phyloP scores from a whole-genome alignment of 2,888 invertebrate species.

The Taenaris catops region DNA sequence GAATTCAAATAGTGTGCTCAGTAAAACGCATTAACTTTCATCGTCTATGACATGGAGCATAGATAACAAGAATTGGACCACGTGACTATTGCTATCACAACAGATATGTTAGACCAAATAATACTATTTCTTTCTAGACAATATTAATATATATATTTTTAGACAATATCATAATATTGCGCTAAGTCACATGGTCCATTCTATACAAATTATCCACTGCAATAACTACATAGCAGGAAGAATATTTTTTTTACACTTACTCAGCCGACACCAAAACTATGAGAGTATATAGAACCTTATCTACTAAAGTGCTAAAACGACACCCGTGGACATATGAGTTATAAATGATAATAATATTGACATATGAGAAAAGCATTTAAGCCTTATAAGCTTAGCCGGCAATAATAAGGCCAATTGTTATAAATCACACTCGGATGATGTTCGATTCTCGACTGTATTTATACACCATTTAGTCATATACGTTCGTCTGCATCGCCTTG shows the following conservation, averaged over 20 bases:
- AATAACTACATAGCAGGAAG: constrained; percentile 5
- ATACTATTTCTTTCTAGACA: too few relatives aligned
- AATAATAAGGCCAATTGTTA: constrained; percentile 12
- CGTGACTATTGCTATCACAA: too few relatives aligned
- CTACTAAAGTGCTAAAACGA: constrained; percentile 11
- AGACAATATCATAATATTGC: too few relatives aligned
- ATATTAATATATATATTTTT: too few relatives aligned
- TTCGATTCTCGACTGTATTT: too few relatives aligned
- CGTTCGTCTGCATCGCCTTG: too few relatives aligned
- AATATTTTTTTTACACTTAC: constrained; percentile 6
- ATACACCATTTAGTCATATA: too few relatives aligned
- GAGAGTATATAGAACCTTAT: constrained; percentile 1
- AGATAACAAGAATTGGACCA: constrained; percentile 2
- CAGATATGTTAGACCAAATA: too few relatives aligned
- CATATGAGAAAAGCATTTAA: constrained; percentile 71
- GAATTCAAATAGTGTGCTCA: constrained; percentile 14
- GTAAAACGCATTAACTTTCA: constrained; percentile 1
- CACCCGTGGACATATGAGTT: constrained; percentile 19
- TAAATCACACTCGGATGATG: constrained; percentile 2
- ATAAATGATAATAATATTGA: constrained; percentile 26
- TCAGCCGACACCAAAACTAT: constrained; percentile 20
- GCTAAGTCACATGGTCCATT: constrained; percentile 10
- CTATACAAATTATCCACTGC: neutral
- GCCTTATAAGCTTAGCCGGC: constrained; percentile 52
- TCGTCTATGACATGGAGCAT: neutral